phyloP scores from a whole-genome alignment of 2,113 vertebrate genomes.

The Phaetusa simplex region DNA sequence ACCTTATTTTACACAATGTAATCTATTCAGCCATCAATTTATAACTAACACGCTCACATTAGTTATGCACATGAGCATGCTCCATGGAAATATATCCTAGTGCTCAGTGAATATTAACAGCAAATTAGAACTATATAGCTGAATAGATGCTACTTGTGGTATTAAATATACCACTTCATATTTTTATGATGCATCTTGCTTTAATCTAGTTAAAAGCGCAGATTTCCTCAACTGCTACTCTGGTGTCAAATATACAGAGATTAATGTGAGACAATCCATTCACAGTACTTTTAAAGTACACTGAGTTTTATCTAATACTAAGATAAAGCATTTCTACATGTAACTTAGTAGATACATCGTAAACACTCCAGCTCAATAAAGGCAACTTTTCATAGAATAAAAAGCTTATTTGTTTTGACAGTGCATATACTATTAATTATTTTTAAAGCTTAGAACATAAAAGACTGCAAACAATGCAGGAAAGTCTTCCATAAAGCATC shows the following conservation, averaged over 20 bases:
- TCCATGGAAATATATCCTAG: background rate
- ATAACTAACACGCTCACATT: background rate
- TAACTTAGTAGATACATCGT: background rate
- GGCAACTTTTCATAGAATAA: background rate
- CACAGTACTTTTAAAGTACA: background rate
- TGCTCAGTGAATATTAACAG: background rate
- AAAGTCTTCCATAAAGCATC: background rate
- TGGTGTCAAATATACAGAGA: background rate
- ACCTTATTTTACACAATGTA: background rate
- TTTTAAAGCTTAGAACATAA: constrained; percentile 20
- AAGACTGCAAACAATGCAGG: background rate
- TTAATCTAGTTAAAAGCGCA: background rate
- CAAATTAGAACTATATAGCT: background rate
- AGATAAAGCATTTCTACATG: background rate
- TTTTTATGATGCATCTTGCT: background rate
- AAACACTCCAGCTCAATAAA: background rate
- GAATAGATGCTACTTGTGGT: background rate
- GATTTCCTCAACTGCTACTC: background rate
- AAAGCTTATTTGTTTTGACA: background rate
- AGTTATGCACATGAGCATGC: background rate
- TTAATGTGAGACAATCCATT: background rate
- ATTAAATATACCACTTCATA: background rate
- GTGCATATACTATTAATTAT: background rate
- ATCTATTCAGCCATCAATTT: background rate
- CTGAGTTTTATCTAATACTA: background rate